Evolutionary conservation across 1,140 invertebrate species (phyloP), one percentile per base, ranked within the genome.

Genomic region (Andrena cerasifolii): DNA sequence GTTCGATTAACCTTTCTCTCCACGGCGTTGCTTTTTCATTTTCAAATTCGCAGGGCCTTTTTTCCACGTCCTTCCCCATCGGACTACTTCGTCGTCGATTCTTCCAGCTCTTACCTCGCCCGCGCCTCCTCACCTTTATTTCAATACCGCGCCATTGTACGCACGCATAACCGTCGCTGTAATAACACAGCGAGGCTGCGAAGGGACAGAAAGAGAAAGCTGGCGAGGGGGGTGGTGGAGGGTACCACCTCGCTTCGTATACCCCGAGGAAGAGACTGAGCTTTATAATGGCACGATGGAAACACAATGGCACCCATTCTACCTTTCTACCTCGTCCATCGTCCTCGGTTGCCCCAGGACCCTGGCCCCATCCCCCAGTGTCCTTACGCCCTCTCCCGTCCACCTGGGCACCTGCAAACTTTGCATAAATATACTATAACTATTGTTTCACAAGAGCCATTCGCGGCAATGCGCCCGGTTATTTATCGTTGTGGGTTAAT

Each of bases 391-490:
- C 47, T 73, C 67, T 51, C 53, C 59, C 28, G 16, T 26, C 70
- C 76, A 88, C 85, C 88, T 84, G 81, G 84, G 73, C 82, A 86
- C 85, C 86, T 88, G 82, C 80, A 86, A 89, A 91, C 85, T 90
- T 89, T 89, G 85, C 90, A 91, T 91, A 91, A 91, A 91, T 91
- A 89, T 90, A 91, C 89, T 90, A 89, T 90, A 90, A 91, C 87
- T 89, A 90, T 90, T 90, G 86, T 91, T 89, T 87, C 80, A 67
- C 79, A 67, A 67, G 45, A 81, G 67, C 78, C 67, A 72, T 82
- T 87, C 80, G 61, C 49, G 76, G 70, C 74, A 82, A 77, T 71
- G 65, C 67, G 73, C 75, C 78, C 47, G 54, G 86, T 89, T 91
- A 90, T 90, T 91, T 90, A 91, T 90, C 85, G 86, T 87, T 86